Conservation (phyloP, 2,797 vertebrate species). For the Adrianichthys oophorus region DNA sequence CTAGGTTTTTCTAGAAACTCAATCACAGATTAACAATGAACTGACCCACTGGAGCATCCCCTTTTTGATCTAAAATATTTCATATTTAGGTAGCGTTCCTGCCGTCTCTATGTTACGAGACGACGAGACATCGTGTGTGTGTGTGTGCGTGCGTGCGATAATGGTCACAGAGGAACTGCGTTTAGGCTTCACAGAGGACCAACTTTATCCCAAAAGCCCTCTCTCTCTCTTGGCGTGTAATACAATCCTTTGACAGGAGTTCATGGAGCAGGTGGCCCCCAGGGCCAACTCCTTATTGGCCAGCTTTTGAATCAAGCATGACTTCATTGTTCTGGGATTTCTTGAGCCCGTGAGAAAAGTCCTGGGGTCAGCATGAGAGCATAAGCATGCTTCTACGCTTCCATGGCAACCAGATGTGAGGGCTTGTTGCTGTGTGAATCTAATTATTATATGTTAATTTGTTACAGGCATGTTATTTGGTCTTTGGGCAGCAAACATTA, state of each 20-base stretch:
- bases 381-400: constrained; percentile 62
- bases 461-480: constrained; percentile 45
- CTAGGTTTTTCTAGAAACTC: constrained; percentile 34
- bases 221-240: constrained; percentile 61
- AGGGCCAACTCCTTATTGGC: constrained; percentile 59
- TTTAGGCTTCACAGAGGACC: constrained; percentile 55
- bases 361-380: constrained; percentile 71
- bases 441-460: constrained; percentile 38
- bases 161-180: constrained; percentile 52
- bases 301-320: constrained; percentile 46
- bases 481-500: constrained; percentile 19
- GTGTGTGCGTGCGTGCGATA: constrained; percentile 29
- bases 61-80: constrained; percentile 36
- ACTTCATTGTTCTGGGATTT: constrained; percentile 73
- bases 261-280: constrained; percentile 59
- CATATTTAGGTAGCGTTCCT: constrained; percentile 54
- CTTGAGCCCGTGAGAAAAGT: constrained; percentile 75
- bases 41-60: constrained; percentile 28
- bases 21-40: constrained; percentile 48
- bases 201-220: constrained; percentile 62
- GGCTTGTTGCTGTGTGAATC: constrained; percentile 47
- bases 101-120: constrained; percentile 58
- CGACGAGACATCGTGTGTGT: constrained; percentile 32
- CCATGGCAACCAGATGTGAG: constrained; percentile 79
- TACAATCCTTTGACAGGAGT: constrained; percentile 62